Conservation (phyloP, 2,113 vertebrate species). For the Entosphenus tridentatus region DNA sequence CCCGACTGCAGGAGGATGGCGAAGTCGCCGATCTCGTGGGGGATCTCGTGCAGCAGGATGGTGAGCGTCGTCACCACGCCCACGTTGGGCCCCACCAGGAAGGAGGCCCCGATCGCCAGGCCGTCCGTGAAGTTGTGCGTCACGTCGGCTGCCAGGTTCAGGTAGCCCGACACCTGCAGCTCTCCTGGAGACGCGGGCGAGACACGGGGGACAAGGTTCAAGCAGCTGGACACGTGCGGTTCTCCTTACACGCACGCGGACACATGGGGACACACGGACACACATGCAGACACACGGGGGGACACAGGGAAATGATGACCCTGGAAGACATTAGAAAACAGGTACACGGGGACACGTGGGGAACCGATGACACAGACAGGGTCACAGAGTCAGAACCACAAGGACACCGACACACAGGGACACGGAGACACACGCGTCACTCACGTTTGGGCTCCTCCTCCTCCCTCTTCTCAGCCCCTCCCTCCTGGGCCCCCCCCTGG, state of each 20-base stretch:
- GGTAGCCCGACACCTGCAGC: conserved; percentile 53
- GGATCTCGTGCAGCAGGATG: conserved; percentile 65
- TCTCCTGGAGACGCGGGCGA: conserved; percentile 18
- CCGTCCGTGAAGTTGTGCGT: conserved; percentile 74
- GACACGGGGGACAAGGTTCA: too few relatives aligned
- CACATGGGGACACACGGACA: too few relatives aligned
- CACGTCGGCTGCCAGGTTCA: conserved; percentile 66
- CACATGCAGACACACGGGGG: too few relatives aligned
- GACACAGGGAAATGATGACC: too few relatives aligned
- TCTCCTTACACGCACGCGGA: too few relatives aligned
- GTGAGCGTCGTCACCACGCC: conserved; percentile 55
- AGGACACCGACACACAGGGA: too few relatives aligned
- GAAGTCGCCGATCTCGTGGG: conserved; percentile 75
- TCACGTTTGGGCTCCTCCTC: conserved; percentile 5
- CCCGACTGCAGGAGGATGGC: conserved; percentile 71
- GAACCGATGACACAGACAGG: too few relatives aligned
- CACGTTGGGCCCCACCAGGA: conserved; percentile 36
- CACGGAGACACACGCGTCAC: background rate
- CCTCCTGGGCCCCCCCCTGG: conserved; percentile 8
- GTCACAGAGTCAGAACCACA: too few relatives aligned
- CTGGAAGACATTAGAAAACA: too few relatives aligned
- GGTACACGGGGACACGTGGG: too few relatives aligned
- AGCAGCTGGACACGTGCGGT: too few relatives aligned
- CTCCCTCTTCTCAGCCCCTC: conserved; percentile 9
- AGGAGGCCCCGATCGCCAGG: conserved; percentile 62